These are phyloP conservation scores for Amblyjoppa proteus DNA, from an alignment of 2,888 invertebrate genomes.

Conservation along the genomic window DNA sequence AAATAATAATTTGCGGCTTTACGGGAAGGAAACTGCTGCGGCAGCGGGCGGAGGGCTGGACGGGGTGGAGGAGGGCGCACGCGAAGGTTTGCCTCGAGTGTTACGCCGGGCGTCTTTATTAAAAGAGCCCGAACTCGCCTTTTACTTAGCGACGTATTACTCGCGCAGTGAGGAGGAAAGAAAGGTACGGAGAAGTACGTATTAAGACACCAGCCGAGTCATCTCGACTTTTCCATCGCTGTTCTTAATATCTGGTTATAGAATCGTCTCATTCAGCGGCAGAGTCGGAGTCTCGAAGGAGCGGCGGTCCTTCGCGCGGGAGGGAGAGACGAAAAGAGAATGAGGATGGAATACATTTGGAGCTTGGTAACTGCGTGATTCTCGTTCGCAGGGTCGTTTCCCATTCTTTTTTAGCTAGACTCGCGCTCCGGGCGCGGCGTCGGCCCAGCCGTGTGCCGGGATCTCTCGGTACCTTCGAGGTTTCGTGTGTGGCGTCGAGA, in stretches of 20 bases:
- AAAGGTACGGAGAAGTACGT: slow-evolving; percentile 40
- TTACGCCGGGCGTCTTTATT: slow-evolving; percentile 74
- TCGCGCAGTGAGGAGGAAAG: slow-evolving; percentile 53
- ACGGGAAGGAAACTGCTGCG: slow-evolving; percentile 34
- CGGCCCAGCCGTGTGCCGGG: neutral
- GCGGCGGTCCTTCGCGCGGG: neutral
- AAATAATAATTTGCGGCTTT: slow-evolving; percentile 66
- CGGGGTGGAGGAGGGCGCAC: slow-evolving; percentile 22
- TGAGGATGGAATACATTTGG: slow-evolving; percentile 4
- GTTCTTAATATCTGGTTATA: slow-evolving; percentile 27
- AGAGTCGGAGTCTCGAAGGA: neutral
- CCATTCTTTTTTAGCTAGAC: neutral
- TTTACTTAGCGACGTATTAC: slow-evolving; percentile 77
- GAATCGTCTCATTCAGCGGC: slow-evolving; percentile 21
- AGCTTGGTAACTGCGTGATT: neutral
- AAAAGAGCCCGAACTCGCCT: slow-evolving; percentile 71
- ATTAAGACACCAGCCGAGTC: slow-evolving; percentile 55
- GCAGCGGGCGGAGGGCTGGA: neutral
- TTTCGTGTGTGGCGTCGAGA: neutral
- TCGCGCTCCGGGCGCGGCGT: neutral
- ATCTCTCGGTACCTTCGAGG: neutral
- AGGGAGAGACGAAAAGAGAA: neutral
- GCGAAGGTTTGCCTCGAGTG: slow-evolving; percentile 57
- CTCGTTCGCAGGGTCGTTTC: slow-evolving; percentile 18
- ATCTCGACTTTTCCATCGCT: slow-evolving; percentile 11